Percentiles rank a stretch among this genome's conserved stretches.
Conservation (phyloP, 30 jellyfish, hydroid and myxozoan genomes). For the Cassiopea xamachana region DNA sequence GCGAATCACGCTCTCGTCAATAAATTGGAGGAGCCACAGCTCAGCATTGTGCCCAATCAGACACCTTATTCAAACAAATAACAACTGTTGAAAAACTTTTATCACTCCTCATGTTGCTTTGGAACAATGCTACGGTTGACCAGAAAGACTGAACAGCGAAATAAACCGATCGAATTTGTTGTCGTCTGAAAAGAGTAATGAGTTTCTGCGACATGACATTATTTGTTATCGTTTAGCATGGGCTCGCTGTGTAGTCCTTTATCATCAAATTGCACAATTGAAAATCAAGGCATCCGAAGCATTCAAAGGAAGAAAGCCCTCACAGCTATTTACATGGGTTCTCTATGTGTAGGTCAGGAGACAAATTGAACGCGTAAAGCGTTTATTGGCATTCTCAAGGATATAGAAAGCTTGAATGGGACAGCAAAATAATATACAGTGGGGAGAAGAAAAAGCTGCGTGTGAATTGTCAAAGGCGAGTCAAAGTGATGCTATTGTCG, state of each 20-base stretch:
- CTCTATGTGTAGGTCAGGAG: conserved; percentile 25
- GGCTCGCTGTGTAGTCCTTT: conserved; percentile 5
- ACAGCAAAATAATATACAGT: conserved; percentile 1
- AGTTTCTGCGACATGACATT: conserved; percentile 12
- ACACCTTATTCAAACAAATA: background rate
- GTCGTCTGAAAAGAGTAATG: conserved; percentile 35
- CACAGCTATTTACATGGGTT: conserved; percentile 4
- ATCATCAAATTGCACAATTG: background rate
- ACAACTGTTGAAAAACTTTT: background rate
- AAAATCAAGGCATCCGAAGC: conserved; percentile 15
- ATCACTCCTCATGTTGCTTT: conserved; percentile 25
- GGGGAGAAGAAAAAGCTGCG: background rate
- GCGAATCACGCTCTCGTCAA: background rate
- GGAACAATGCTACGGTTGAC: conserved; percentile 42
- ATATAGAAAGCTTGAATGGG: background rate
- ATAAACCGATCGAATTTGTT: conserved; percentile 32
- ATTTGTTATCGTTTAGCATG: conserved; percentile 26
- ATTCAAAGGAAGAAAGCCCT: conserved; percentile 14
- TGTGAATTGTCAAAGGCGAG: conserved; percentile 21
- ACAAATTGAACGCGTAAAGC: background rate
- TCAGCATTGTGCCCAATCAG: background rate
- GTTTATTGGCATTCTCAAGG: conserved; percentile 13
- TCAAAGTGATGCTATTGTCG: conserved; percentile 20
- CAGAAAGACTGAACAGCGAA: conserved; percentile 36
- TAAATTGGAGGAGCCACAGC: background rate